These are phyloP conservation scores for Monochamus saltuarius DNA, from an alignment of 1,140 invertebrate species.

Conservation along the genomic window DNA sequence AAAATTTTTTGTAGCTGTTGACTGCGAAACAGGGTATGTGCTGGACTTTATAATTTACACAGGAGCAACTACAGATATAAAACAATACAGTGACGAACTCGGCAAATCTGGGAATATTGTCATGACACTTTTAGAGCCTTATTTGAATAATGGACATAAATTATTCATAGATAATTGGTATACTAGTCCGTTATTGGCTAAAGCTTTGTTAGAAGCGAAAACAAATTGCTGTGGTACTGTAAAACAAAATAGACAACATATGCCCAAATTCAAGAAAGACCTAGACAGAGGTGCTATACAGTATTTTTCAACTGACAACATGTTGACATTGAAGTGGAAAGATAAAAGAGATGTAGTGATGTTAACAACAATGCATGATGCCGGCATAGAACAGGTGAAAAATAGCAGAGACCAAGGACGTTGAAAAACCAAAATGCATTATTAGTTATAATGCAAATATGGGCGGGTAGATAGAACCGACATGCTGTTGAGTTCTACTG, in stretches of 20 bases:
- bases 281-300: conserved; percentile 33
- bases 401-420: no score
- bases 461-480: no score
- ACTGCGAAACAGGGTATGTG: conserved; percentile 45
- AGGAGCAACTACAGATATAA: conserved; percentile 27
- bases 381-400: no score
- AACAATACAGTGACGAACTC: conserved; percentile 13
- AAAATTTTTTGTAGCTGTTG: conserved; percentile 42
- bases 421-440: no score
- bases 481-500: no score
- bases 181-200: neutral
- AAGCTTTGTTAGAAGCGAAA: conserved; percentile 24
- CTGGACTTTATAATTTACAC: conserved; percentile 47
- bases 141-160: conserved; percentile 38
- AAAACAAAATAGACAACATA: conserved; percentile 38
- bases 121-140: conserved; percentile 31
- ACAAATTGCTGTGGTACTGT: conserved; percentile 46
- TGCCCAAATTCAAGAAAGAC: conserved; percentile 41
- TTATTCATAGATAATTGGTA: conserved; percentile 23
- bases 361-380: conserved; percentile 41
- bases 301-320: conserved; percentile 27
- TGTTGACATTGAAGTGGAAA: conserved; percentile 43
- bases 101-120: conserved; percentile 41
- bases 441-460: no score
- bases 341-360: conserved; percentile 43